Percentiles rank a stretch among this genome's conserved stretches.
phyloP scores from a whole-genome alignment of 2,888 invertebrate species.

The Nipponacmea schrenckii region DNA sequence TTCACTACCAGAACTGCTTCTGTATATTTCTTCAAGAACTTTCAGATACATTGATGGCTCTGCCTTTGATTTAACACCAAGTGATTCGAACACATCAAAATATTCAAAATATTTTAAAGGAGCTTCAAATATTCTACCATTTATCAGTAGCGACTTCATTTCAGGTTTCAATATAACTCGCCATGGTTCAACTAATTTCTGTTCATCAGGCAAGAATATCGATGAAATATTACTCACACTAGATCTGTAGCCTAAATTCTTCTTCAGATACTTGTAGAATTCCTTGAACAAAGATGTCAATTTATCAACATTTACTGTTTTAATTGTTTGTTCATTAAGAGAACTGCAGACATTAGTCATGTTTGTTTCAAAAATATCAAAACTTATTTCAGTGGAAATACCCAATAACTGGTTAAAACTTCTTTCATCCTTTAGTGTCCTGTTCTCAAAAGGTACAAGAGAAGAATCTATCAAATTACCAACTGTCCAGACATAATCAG shows the following conservation, averaged over 20 bases:
- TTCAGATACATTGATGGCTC: conserved; percentile 36
- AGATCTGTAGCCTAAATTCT: background rate
- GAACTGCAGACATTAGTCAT: background rate
- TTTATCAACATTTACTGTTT: background rate
- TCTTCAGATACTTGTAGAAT: background rate
- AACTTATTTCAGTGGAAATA: background rate
- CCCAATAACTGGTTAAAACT: background rate
- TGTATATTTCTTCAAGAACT: conserved; percentile 34
- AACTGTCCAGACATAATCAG: conserved; percentile 13
- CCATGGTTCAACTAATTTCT: conserved; percentile 21
- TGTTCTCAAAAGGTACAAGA: background rate
- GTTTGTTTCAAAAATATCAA: background rate
- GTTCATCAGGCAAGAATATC: conserved; percentile 22
- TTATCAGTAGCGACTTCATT: background rate
- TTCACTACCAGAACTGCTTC: conserved; percentile 14
- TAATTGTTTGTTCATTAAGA: background rate
- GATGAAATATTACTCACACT: background rate
- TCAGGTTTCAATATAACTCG: background rate
- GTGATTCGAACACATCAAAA: conserved; percentile 33
- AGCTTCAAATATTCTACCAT: conserved; percentile 30
- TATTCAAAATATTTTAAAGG: conserved; percentile 38
- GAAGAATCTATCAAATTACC: background rate
- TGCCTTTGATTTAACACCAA: conserved; percentile 38
- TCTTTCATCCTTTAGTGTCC: no score
- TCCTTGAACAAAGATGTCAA: background rate